Base-by-base conservation (phyloP, 1,140 invertebrate species). In the Neomicropteryx cornuta region DNA sequence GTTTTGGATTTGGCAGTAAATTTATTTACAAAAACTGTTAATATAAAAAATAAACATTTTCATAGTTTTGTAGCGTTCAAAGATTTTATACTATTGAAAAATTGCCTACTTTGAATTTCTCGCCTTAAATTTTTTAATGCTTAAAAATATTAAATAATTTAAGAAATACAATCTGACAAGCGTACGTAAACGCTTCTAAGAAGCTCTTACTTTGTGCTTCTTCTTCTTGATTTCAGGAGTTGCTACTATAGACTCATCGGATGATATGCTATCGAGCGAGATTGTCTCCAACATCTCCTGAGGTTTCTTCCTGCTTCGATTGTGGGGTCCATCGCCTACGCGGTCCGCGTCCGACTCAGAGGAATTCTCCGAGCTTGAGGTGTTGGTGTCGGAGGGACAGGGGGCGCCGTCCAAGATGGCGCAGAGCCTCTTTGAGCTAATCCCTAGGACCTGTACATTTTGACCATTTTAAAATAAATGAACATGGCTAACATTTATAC, bases 241-340 rank as follows among this genome's bases (percentile, higher is more conserved):
- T 37, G 55, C 60, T 2, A 62, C 47, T 27, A 62, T 55, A 31
- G 60, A 58, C 13, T 66, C 63, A 39, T 72, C 71, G 0, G 71
- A 74, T 2, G 72, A 75, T 21, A 75, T 75, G 49, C 71, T 72
- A 38, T 74, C 72, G 42, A 75, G 50, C 0, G 72, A 73, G 33
- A 74, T 72, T n/a, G 72, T 70, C 46, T 75, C 72, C 52, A 60
- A 10, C 6, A 42, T 44, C 16, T 60, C 56, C 2, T 45, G 44
- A 1, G 56, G 46, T 11, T 22, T 18, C 33, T 17, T 35, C 3
- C 37, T 23, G 8, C 4, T 33, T 20, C 6, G 10, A 20, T 16
- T 6, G 6, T 16, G 32, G 18, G 17, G 18, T 5, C 10, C 18
- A 13, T 13, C 18, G 4, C 18, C 32, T 18, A 4, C 10, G 32